These are phyloP conservation scores for Willowsia nigromaculata DNA, from an alignment of 2,888 invertebrate genomes.

Conservation along the genomic window DNA sequence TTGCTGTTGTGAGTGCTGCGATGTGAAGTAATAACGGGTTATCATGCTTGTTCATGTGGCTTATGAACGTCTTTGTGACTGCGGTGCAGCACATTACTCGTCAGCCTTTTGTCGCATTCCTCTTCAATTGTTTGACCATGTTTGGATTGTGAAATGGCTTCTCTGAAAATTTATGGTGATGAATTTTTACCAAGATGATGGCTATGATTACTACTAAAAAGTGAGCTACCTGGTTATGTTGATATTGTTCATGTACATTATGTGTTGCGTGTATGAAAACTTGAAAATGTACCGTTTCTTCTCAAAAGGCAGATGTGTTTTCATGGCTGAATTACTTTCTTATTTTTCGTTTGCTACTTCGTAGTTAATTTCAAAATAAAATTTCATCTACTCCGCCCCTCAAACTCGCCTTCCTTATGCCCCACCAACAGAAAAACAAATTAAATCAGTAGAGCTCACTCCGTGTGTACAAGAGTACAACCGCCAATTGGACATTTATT, in stretches of 20 bases:
- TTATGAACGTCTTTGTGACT: neutral
- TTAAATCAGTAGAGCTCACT: neutral
- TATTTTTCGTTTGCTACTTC: neutral
- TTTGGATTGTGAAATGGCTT: neutral
- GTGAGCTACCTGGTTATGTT: neutral
- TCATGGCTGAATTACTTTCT: neutral
- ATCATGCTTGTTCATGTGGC: neutral
- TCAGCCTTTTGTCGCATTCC: slow-evolving; percentile 1
- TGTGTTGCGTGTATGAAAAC: neutral
- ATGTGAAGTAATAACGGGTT: neutral
- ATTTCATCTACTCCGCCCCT: neutral
- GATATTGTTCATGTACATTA: too few species aligned
- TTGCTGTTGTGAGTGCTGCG: neutral
- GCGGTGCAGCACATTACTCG: neutral
- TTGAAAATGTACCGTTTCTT: neutral
- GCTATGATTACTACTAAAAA: neutral
- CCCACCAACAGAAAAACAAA: neutral
- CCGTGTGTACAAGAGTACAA: too few species aligned
- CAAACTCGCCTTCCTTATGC: neutral
- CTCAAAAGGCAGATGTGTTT: neutral
- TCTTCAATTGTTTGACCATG: neutral
- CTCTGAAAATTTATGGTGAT: slow-evolving; percentile 11
- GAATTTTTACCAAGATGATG: neutral
- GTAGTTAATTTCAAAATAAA: neutral
- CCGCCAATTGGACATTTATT: slow-evolving; percentile 20